These are phyloP conservation scores for Steinernema khuongi DNA, from an alignment of 1,140 invertebrate species.

Conservation along the genomic window DNA sequence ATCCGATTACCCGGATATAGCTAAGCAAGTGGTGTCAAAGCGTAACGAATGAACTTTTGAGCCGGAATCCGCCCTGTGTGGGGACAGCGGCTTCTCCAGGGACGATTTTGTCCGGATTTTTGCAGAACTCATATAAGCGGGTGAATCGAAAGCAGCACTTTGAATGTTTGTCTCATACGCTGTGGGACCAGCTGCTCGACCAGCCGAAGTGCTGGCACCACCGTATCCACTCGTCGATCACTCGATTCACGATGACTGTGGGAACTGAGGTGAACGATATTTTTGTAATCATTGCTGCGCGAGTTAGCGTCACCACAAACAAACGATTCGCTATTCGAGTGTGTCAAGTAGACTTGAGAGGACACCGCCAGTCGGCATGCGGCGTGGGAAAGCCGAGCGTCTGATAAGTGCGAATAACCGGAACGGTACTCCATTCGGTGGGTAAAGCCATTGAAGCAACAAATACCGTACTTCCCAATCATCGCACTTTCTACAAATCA, in stretches of 20 bases:
- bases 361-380: neutral
- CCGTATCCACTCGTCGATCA: constrained; percentile 10
- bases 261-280: constrained; percentile 7
- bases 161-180: neutral
- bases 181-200: neutral
- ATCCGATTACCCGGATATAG: constrained; percentile 12
- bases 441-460: too few species aligned
- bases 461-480: too few species aligned
- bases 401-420: too few species aligned
- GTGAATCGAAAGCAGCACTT: neutral
- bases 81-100: too few species aligned
- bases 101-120: neutral
- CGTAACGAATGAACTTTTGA: neutral
- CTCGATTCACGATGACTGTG: neutral
- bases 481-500: too few species aligned
- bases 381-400: neutral
- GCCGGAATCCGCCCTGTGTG: too few species aligned
- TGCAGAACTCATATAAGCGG: neutral
- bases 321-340: neutral
- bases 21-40: neutral
- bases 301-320: neutral
- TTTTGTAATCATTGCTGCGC: neutral
- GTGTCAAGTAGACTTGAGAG: neutral
- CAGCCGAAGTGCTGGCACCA: neutral
- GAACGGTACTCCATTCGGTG: too few species aligned